Evolutionary conservation across 2,888 invertebrate species (phyloP).

Genomic region (Melipona beecheii): DNA sequence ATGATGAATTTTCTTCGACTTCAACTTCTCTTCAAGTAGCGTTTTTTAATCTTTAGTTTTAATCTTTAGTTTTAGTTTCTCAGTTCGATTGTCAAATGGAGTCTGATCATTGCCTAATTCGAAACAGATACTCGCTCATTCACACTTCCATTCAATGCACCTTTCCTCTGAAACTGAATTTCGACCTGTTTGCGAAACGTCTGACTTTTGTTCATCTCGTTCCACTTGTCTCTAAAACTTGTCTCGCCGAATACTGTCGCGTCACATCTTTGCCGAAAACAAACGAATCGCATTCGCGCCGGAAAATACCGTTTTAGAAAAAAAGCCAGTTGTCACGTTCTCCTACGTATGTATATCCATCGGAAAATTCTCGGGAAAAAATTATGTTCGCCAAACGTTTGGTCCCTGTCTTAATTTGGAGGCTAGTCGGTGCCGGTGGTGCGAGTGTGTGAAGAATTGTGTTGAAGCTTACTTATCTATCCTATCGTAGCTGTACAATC

Average conservation of each 20-base stretch:
- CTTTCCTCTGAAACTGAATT: not conserved
- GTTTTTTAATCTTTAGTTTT: not conserved
- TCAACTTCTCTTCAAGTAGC: not conserved
- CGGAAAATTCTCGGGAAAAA: constrained; percentile 30
- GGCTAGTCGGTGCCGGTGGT: constrained; percentile 75
- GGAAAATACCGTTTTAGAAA: constrained; percentile 26
- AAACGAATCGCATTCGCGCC: constrained; percentile 35
- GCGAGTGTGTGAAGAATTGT: constrained; percentile 76
- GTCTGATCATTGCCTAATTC: no score
- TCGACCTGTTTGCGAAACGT: constrained; percentile 3
- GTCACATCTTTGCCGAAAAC: constrained; percentile 29
- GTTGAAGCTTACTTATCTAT: constrained; percentile 75
- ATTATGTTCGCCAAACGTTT: constrained; percentile 63
- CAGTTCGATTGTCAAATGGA: not conserved
- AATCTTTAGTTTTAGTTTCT: not conserved
- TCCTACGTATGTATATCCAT: constrained; percentile 38
- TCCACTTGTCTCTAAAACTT: not conserved
- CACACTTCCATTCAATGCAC: constrained; percentile 6
- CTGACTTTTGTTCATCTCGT: not conserved
- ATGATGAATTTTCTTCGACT: not conserved
- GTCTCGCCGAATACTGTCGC: not conserved
- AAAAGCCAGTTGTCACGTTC: constrained; percentile 20
- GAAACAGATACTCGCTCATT: constrained; percentile 25
- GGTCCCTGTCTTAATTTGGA: constrained; percentile 79
- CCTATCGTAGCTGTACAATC: constrained; percentile 79